Percentiles rank a stretch among this genome's conserved stretches.
phyloP scores from a whole-genome alignment of 2,888 invertebrate species.

The Habroteleia sp. region DNA sequence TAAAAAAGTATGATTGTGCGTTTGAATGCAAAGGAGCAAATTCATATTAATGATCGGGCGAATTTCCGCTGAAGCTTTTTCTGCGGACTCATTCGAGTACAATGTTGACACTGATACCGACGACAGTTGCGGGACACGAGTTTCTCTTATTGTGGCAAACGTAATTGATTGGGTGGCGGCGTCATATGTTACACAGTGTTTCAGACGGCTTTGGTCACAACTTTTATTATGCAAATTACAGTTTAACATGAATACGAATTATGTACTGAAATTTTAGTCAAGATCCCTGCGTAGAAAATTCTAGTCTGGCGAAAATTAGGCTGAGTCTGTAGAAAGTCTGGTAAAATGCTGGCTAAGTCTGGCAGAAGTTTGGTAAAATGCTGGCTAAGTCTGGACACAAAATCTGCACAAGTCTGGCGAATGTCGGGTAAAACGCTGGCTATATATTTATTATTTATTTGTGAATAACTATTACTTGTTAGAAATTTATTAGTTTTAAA shows the following conservation, averaged over 20 bases:
- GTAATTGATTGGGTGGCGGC: constrained; percentile 53
- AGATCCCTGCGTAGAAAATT: too few relatives aligned
- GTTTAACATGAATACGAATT: neutral
- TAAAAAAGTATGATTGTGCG: constrained; percentile 52
- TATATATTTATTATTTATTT: too few relatives aligned
- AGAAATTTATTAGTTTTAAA: too few relatives aligned
- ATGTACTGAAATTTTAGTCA: too few relatives aligned
- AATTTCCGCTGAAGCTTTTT: constrained; percentile 66
- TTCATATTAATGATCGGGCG: constrained; percentile 78
- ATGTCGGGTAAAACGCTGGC: too few relatives aligned
- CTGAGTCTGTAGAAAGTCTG: too few relatives aligned
- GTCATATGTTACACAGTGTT: constrained; percentile 42
- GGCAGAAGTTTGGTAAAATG: too few relatives aligned
- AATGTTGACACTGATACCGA: constrained; percentile 30
- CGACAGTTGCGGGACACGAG: constrained; percentile 53
- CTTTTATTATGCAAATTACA: constrained; percentile 44
- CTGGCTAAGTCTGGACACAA: too few relatives aligned
- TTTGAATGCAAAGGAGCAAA: constrained; percentile 67
- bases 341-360: too few relatives aligned
- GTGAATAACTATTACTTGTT: too few relatives aligned
- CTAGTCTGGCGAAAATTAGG: too few relatives aligned
- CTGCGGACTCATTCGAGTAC: constrained; percentile 51
- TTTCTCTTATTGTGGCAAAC: constrained; percentile 55
- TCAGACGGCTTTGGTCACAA: constrained; percentile 14
- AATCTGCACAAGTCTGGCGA: too few relatives aligned